phyloP scores from a whole-genome alignment of 2,797 vertebrate genomes.

The Epinephelus awoara region DNA sequence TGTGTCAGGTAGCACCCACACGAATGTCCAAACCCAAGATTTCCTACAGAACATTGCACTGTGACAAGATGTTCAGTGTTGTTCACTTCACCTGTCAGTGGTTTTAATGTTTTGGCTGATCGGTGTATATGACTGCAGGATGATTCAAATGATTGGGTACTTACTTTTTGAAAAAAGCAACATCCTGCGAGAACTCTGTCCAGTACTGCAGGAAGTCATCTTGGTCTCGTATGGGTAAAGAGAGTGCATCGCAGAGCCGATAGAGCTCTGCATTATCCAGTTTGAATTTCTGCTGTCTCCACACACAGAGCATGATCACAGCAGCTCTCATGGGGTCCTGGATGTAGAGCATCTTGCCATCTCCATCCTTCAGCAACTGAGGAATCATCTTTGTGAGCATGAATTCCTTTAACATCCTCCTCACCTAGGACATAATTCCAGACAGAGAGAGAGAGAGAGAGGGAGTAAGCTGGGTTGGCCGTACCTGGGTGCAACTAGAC shows the following conservation, averaged over 20 bases:
- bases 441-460: too few relatives aligned
- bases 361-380: constrained; percentile 52
- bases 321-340: constrained; percentile 83
- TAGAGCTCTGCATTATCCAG: constrained; percentile 15
- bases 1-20: too few relatives aligned
- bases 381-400: constrained; percentile 64
- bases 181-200: constrained; percentile 37
- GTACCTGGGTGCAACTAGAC: too few relatives aligned
- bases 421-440: constrained; percentile 79
- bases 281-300: too few relatives aligned
- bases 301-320: constrained; percentile 78
- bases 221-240: constrained; percentile 72
- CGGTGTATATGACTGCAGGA: too few relatives aligned
- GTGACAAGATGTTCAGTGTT: too few relatives aligned
- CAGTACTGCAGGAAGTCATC: constrained; percentile 72
- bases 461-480: too few relatives aligned
- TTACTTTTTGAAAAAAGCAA: constrained; percentile 73
- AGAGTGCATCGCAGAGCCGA: constrained; percentile 82
- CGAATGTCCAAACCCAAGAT: too few relatives aligned
- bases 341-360: constrained; percentile 1
- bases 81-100: too few relatives aligned
- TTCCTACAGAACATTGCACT: too few relatives aligned
- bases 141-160: too few relatives aligned
- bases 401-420: constrained; percentile 76
- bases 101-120: too few relatives aligned